A percentile compares a stretch with the other conserved stretches of the same genome.
Evolutionary conservation across 2,113 vertebrate species (phyloP).

Genomic region (Nicator chloris): DNA sequence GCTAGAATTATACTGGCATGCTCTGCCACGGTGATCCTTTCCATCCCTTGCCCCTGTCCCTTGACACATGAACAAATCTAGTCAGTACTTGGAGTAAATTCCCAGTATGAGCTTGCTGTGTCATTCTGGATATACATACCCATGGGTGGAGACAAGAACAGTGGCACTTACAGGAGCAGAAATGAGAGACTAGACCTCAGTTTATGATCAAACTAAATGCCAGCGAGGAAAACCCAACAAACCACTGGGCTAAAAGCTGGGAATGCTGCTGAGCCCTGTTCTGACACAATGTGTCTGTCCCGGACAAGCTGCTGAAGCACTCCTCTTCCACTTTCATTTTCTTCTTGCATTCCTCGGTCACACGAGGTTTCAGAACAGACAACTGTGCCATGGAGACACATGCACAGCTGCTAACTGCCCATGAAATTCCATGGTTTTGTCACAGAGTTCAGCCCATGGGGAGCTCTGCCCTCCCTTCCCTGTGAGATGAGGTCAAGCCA

Average conservation of each 20-base stretch:
- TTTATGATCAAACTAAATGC: background rate
- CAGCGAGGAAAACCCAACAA: background rate
- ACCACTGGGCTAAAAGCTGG: background rate
- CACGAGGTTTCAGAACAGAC: background rate
- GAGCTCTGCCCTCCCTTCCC: background rate
- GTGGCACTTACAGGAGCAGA: background rate
- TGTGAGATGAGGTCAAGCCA: background rate
- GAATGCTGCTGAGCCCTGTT: background rate
- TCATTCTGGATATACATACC: background rate
- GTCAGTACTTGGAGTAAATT: background rate
- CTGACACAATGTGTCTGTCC: background rate
- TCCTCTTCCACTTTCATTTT: background rate
- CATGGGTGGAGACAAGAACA: accelerated
- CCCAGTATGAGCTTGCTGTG: background rate
- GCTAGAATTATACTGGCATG: background rate
- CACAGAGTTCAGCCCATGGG: background rate
- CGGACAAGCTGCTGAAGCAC: background rate
- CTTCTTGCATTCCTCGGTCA: background rate
- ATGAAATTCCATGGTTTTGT: background rate
- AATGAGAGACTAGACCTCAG: background rate
- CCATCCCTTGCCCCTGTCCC: background rate
- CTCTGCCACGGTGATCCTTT: background rate
- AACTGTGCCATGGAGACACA: too few species aligned
- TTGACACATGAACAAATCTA: background rate
- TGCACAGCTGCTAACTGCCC: too few species aligned